Base-by-base conservation (phyloP, 2,888 invertebrate species). In the Scelioninae gen. 1 region DNA sequence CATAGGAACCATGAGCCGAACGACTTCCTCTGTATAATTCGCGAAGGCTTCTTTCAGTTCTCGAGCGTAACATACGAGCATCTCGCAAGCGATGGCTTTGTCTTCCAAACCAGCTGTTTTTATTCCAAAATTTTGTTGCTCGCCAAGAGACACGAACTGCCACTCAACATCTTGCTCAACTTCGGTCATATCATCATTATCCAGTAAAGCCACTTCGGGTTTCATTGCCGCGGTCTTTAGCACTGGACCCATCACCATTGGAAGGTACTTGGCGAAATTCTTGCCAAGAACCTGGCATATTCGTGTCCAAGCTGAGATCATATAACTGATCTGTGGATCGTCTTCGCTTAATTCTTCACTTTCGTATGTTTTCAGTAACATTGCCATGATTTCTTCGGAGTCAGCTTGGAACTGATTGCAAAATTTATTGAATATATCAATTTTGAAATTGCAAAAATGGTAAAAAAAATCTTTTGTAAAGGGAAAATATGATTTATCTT, bases 221-320 rank as follows among this genome's bases (percentile, higher is more conserved):
- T 97, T 98, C 94, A 98, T 95, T 5, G 97, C 95, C 7, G 98
- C 98, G 4, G 98, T 97, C 88, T 96, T 95, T 93, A 98, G 95
- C 51, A 98, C 98, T 0, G 98, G 97, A 31, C 96, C 96, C 97
- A 98, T 98, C n/a, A 98, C 98, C 92, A 97, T 94, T 0, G 98
- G 98, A 74, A 98, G 93, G 92, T 98, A 98, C 88, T 97, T 97
- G 86, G 97, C 96, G 90, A 98, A 98, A 88, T 96, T 95, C 91
- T 94, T 96, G 92, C 95, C 96, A 92, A 98, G 94, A 88, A 98
- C 97, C 93, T 98, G 98, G 93, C 99, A 99, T 93, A 99, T 98
- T 86, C 99, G 95, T 0, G 99, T 98, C 99, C 99, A 99, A 0
- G 99, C 99, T 0, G 98, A 98, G 86, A 99, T 99, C 92, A 99